These are phyloP conservation scores for Margaritifera margaritifera DNA, from an alignment of 2,888 invertebrate genomes.

Conservation along the genomic window DNA sequence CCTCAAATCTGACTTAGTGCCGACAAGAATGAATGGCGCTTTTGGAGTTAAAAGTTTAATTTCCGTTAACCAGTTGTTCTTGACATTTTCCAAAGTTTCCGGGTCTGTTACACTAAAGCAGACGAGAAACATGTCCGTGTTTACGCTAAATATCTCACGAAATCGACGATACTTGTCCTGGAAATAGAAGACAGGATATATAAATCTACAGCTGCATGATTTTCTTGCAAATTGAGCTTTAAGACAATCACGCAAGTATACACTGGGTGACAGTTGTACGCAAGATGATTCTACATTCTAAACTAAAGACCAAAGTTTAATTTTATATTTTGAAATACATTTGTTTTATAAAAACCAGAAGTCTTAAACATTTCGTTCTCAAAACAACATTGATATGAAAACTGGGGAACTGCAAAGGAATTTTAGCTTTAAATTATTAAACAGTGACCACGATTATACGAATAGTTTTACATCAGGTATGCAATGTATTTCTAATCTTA, in stretches of 20 bases:
- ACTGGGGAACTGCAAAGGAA: no score
- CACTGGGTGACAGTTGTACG: background rate
- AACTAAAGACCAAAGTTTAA: background rate
- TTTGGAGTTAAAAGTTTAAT: conserved; percentile 38
- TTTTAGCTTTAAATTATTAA: no score
- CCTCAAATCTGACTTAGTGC: conserved; percentile 51
- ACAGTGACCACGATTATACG: no score
- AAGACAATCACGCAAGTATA: background rate
- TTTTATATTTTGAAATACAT: no score
- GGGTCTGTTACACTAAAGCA: conserved; percentile 59
- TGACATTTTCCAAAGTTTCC: conserved; percentile 48
- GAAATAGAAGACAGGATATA: conserved; percentile 9
- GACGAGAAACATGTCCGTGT: conserved; percentile 55
- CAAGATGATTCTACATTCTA: background rate
- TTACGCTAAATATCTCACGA: conserved; percentile 50
- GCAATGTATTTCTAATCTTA: no score
- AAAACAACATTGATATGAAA: no score
- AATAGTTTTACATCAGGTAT: no score
- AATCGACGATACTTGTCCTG: conserved; percentile 61
- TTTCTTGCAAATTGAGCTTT: background rate
- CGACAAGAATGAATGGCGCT: conserved; percentile 53
- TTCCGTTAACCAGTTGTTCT: conserved; percentile 57
- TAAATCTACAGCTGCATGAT: background rate
- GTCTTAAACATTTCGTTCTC: no score
- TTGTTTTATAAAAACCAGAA: no score